A percentile compares a stretch with the other conserved stretches of the same genome.
Evolutionary conservation across 2,797 vertebrate species (phyloP).

Genomic region (Tinamus major): DNA sequence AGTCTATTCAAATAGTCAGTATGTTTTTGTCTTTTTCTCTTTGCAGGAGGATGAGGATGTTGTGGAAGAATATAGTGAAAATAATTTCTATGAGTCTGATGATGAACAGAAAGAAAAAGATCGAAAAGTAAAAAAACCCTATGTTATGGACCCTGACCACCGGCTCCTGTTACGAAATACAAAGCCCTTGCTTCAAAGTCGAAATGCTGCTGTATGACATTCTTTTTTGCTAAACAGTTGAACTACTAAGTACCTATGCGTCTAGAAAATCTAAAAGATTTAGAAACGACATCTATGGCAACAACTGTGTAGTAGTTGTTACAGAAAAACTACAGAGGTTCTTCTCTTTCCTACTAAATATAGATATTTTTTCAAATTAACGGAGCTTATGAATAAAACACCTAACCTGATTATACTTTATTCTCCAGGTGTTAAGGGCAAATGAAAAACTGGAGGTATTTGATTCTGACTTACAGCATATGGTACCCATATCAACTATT

Average conservation of each 20-base stretch:
- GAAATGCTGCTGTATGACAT: slow-evolving; percentile 93
- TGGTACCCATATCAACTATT: background rate
- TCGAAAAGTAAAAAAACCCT: slow-evolving; percentile 72
- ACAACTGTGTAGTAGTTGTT: background rate
- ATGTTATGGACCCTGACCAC: slow-evolving; percentile 96
- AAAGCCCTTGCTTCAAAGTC: slow-evolving; percentile 94
- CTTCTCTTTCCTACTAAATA: background rate
- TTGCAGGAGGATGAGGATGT: slow-evolving; percentile 81
- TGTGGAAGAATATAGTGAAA: slow-evolving; percentile 85
- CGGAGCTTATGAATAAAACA: background rate
- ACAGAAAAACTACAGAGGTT: background rate
- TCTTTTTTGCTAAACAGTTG: background rate
- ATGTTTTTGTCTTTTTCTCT: background rate
- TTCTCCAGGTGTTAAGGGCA: background rate
- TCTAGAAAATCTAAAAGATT: background rate
- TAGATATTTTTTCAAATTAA: background rate
- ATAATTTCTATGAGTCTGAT: slow-evolving; percentile 92
- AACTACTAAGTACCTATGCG: background rate
- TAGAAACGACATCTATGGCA: background rate
- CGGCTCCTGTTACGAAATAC: slow-evolving; percentile 92
- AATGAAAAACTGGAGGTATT: background rate
- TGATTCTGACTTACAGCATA: background rate
- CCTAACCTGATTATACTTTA: rapidly evolving
- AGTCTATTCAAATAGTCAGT: background rate
- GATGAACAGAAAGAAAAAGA: slow-evolving; percentile 83